Evolutionary conservation across 2,888 invertebrate species (phyloP).

Genomic region (Crossocerus cetratus): DNA sequence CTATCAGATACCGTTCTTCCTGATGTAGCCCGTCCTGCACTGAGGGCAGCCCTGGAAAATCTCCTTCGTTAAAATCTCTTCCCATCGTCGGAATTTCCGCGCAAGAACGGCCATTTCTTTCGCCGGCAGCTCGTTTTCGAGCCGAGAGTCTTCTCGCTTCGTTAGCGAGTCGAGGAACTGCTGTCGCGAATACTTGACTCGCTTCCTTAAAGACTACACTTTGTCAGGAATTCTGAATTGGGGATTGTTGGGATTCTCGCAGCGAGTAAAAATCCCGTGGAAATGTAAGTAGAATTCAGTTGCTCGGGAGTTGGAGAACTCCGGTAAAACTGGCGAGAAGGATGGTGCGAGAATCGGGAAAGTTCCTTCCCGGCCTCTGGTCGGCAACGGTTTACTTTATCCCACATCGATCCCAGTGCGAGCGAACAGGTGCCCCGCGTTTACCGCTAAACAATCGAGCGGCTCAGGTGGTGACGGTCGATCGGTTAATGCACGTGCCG

Average conservation of each 20-base stretch:
- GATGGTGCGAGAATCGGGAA: no score
- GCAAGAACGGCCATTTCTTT: not conserved
- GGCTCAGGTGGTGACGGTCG: slow-evolving; percentile 50
- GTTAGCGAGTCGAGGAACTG: not conserved
- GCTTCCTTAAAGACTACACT: not conserved
- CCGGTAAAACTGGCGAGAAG: no score
- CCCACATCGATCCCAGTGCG: not conserved
- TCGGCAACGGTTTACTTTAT: not conserved
- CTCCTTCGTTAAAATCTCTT: slow-evolving; percentile 42
- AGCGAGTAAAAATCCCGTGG: no score
- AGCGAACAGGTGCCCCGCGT: slow-evolving; percentile 35
- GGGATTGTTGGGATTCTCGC: no score
- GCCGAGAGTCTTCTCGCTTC: not conserved
- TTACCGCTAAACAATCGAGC: slow-evolving; percentile 44
- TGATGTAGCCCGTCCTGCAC: not conserved
- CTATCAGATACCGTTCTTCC: slow-evolving; percentile 1
- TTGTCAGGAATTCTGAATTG: no score
- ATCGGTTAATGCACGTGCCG: slow-evolving; percentile 64
- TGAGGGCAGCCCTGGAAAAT: slow-evolving; percentile 15
- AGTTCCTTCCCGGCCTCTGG: not conserved
- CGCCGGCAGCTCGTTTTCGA: no score
- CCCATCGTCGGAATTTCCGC: not conserved
- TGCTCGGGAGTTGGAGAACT: no score
- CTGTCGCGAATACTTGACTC: not conserved
- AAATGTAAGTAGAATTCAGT: no score